phyloP scores from a whole-genome alignment of 2,888 invertebrate species.

The Mesorhabditis belari region DNA sequence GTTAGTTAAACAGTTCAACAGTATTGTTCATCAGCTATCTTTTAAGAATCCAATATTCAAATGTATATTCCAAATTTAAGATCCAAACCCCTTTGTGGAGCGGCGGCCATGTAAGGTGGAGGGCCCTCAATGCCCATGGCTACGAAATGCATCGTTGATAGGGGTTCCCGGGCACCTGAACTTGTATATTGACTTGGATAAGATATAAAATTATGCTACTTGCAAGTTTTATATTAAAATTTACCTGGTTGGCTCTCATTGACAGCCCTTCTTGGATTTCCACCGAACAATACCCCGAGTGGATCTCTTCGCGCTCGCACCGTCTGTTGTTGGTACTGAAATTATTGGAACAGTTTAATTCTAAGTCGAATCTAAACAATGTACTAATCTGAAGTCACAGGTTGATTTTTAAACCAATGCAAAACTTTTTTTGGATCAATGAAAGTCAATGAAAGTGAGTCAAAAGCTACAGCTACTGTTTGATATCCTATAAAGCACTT shows the following conservation, averaged over 20 bases:
- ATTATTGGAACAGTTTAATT: not conserved
- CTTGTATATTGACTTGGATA: slow-evolving; percentile 5
- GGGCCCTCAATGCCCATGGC: slow-evolving; percentile 40
- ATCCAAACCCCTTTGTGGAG: slow-evolving; percentile 1
- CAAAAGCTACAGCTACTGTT: no score
- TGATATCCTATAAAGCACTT: no score
- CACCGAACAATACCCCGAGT: not conserved
- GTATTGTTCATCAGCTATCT: not conserved
- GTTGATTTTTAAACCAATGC: no score
- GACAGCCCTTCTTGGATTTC: not conserved
- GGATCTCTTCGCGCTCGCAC: not conserved
- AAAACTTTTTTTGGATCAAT: no score
- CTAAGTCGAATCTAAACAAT: not conserved
- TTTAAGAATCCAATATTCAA: not conserved
- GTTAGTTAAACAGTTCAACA: not conserved
- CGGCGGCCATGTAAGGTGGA: slow-evolving; percentile 44
- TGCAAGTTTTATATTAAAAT: not conserved
- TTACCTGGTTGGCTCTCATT: not conserved
- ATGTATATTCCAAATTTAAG: no score
- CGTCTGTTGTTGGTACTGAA: not conserved
- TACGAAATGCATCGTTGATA: slow-evolving; percentile 28
- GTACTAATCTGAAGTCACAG: no score
- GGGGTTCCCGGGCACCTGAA: slow-evolving; percentile 12
- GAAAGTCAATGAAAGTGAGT: no score
- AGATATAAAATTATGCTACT: not conserved